phyloP scores from a whole-genome alignment of 2,113 vertebrate species.

The Hydropotes inermis region DNA sequence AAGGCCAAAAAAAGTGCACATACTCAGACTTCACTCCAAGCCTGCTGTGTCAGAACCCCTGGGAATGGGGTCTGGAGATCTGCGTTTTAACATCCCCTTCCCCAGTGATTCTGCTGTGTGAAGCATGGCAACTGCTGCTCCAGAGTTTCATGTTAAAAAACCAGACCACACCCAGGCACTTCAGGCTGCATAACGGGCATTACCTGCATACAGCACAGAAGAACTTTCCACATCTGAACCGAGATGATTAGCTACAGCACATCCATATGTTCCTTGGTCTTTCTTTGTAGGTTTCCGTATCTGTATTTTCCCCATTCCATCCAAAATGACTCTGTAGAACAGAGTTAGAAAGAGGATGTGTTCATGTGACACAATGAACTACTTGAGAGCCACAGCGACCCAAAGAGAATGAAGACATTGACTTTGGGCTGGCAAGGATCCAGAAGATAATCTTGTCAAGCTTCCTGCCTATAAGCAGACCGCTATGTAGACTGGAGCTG shows the following conservation, averaged over 20 bases:
- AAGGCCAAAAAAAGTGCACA: neutral
- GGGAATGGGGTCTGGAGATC: neutral
- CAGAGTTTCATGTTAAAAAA: neutral
- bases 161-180: neutral
- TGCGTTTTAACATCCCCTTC: neutral
- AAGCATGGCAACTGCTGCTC: neutral
- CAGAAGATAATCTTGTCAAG: neutral
- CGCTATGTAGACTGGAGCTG: neutral
- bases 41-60: neutral
- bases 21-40: neutral
- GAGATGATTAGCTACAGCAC: constrained; percentile 80
- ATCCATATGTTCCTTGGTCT: constrained; percentile 87
- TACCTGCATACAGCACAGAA: constrained; percentile 85
- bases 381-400: neutral
- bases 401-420: neutral
- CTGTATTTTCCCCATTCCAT: constrained; percentile 79
- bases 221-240: constrained; percentile 86
- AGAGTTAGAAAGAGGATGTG: neutral
- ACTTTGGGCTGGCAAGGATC: too few species aligned
- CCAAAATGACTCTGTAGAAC: constrained; percentile 82
- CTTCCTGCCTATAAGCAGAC: neutral
- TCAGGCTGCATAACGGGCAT: neutral
- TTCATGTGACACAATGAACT: neutral
- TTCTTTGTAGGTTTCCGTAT: constrained; percentile 81
- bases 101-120: fast-evolving